phyloP scores from a whole-genome alignment of 2,113 vertebrate genomes.

The Ondatra zibethicus region DNA sequence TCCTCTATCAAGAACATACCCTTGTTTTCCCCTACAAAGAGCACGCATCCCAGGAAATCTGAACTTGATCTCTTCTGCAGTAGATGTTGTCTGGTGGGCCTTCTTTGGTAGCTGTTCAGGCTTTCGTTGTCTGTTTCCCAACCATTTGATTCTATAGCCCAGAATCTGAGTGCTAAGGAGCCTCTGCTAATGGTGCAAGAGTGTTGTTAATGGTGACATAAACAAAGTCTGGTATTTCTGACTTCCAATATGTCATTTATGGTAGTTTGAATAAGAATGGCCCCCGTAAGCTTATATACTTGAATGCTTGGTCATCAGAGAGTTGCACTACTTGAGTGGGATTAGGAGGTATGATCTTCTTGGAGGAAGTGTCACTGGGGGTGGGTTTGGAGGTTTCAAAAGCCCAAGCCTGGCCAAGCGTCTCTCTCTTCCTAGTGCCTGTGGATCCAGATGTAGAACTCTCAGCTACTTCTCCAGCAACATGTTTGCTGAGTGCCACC shows the following conservation, averaged over 20 bases:
- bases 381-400: not conserved
- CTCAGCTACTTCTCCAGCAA: too few relatives aligned
- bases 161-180: slow-evolving; percentile 5
- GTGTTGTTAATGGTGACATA: not conserved
- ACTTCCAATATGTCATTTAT: not conserved
- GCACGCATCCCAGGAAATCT: not conserved
- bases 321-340: not conserved
- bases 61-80: not conserved
- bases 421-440: not conserved
- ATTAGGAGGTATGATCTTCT: not conserved
- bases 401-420: not conserved
- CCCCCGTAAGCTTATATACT: not conserved
- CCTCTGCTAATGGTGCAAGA: not conserved
- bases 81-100: not conserved
- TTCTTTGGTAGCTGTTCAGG: not conserved
- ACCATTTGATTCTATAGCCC: not conserved
- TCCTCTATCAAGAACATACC: not conserved
- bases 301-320: not conserved
- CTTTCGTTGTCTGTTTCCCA: not conserved
- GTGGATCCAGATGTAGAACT: too few relatives aligned
- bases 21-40: not conserved
- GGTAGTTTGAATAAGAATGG: not conserved
- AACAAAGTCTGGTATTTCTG: not conserved
- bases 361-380: not conserved
- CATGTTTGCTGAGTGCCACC: too few relatives aligned